A percentile compares a stretch with the other conserved stretches of the same genome.
Conservation (phyloP, 2,113 vertebrate genomes). For the Boleophthalmus pectinirostris region DNA sequence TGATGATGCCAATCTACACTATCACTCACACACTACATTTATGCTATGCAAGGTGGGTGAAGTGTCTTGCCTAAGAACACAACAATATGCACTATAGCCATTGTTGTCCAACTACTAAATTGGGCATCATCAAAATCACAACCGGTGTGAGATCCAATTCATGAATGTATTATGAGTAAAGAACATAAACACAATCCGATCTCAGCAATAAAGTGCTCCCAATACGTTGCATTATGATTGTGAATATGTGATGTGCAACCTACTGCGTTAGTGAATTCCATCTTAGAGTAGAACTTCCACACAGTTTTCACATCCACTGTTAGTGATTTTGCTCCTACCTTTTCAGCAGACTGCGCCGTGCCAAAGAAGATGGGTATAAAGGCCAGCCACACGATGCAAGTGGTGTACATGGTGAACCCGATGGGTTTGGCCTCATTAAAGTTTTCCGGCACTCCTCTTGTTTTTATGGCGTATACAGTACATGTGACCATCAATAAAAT, state of each 20-base stretch:
- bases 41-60: too few species aligned
- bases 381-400: slow-evolving; percentile 97
- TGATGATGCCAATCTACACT: too few species aligned
- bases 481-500: slow-evolving; percentile 98
- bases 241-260: not conserved
- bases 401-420: slow-evolving; percentile 98
- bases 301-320: not conserved
- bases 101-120: too few species aligned
- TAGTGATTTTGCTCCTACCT: slow-evolving; percentile 79
- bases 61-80: too few species aligned
- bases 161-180: too few species aligned
- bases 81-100: too few species aligned
- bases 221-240: too few species aligned
- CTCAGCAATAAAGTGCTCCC: too few species aligned
- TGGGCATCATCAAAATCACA: too few species aligned
- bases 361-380: slow-evolving; percentile 99
- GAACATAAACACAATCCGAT: too few species aligned
- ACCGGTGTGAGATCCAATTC: too few species aligned
- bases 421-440: slow-evolving; percentile 99
- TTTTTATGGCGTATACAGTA: slow-evolving; percentile 98
- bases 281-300: not conserved
- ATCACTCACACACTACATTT: too few species aligned
- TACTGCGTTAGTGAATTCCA: not conserved
- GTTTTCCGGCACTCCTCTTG: slow-evolving; percentile 94
- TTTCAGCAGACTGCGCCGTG: slow-evolving; percentile 95